A percentile compares a stretch with the other conserved stretches of the same genome.
These are phyloP conservation scores for Lagenorhynchus albirostris DNA, from an alignment of 2,113 vertebrate genomes.

Conservation along the genomic window DNA sequence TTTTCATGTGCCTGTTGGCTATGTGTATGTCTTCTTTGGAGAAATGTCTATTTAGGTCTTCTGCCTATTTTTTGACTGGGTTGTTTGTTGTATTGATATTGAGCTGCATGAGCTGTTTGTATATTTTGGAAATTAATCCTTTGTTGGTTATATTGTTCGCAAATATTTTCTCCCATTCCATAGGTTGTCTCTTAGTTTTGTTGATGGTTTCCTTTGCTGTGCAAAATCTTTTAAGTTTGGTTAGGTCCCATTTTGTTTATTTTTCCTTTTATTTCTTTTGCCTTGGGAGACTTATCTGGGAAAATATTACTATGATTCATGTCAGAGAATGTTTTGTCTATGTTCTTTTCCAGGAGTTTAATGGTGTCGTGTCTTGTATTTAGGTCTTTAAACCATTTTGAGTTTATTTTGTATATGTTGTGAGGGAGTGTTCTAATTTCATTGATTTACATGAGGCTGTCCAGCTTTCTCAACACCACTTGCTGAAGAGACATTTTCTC, in stretches of 20 bases:
- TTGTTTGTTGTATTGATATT: background rate
- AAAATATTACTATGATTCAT: background rate
- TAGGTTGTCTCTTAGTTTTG: background rate
- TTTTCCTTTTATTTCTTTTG: background rate
- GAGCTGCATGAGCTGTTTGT: background rate
- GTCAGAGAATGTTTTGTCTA: background rate
- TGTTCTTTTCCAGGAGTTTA: background rate
- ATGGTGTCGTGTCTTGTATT: background rate
- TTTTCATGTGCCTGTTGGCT: too few species aligned
- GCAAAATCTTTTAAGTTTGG: background rate
- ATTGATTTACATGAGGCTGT: too few species aligned
- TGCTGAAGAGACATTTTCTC: background rate
- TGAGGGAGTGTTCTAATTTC: too few species aligned
- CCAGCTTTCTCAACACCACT: background rate
- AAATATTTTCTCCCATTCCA: background rate
- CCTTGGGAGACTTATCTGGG: background rate
- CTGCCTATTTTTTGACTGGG: too few species aligned
- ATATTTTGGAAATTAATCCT: background rate
- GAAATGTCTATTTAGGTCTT: too few species aligned
- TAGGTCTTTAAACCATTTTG: background rate
- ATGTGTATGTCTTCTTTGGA: too few species aligned
- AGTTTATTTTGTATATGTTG: background rate
- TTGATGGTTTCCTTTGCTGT: background rate
- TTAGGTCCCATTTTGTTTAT: background rate
- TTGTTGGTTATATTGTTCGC: background rate